Percentiles rank a stretch among this genome's conserved stretches.
Evolutionary conservation across 2,113 vertebrate species (phyloP).

Genomic region (Neopipo cinnamomea): DNA sequence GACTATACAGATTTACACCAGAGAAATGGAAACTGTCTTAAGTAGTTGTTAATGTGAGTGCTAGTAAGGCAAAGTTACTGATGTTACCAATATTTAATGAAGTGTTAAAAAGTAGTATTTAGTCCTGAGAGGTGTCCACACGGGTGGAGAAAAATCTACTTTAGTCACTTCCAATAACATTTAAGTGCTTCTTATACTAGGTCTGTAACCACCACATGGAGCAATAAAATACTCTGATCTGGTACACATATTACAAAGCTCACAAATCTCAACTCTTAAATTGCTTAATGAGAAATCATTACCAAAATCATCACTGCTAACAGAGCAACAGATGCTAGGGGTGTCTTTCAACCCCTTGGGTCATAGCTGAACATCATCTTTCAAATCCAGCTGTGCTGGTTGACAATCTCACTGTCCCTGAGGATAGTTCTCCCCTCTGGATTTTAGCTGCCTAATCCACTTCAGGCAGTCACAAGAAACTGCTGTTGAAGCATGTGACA

Average conservation of each 20-base stretch:
- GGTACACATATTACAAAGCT: background rate
- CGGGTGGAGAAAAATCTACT: background rate
- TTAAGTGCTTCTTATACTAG: background rate
- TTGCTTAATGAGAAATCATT: background rate
- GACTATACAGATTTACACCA: background rate
- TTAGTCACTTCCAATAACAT: background rate
- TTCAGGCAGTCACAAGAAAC: background rate
- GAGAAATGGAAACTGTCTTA: background rate
- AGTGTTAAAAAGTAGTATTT: background rate
- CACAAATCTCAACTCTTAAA: background rate
- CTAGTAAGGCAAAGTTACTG: background rate
- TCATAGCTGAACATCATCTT: background rate
- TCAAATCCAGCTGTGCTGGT: background rate
- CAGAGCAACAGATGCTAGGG: background rate
- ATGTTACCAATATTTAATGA: background rate
- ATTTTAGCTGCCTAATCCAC: background rate
- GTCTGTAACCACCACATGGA: background rate
- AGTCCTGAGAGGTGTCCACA: background rate
- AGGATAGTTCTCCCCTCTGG: background rate
- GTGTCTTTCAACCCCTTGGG: fast-evolving
- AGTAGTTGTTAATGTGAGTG: background rate
- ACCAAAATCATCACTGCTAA: background rate
- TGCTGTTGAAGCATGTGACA: background rate
- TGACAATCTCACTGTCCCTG: fast-evolving
- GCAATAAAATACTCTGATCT: background rate